These are phyloP conservation scores for Ictidomys tridecemlineatus DNA, from an alignment of 2,113 vertebrate genomes.

Conservation along the genomic window DNA sequence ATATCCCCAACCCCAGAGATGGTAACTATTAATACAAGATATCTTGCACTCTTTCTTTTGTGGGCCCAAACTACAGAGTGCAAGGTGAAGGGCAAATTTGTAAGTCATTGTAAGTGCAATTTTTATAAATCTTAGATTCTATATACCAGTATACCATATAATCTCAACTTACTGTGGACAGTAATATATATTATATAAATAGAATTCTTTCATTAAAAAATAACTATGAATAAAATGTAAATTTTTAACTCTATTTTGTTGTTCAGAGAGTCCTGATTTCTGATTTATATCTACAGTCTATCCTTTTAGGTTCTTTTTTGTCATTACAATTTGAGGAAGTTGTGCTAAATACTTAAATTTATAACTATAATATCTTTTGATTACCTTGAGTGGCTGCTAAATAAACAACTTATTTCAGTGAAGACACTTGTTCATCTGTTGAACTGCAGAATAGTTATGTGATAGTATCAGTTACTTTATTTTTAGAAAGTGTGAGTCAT, in stretches of 20 bases:
- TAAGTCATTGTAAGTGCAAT: conserved; percentile 38
- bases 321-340: conserved; percentile 48
- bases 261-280: background rate
- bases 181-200: conserved; percentile 32
- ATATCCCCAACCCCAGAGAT: no score
- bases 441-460: conserved; percentile 73
- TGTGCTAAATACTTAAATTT: conserved; percentile 50
- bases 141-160: background rate
- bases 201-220: conserved; percentile 18
- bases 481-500: conserved; percentile 80
- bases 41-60: background rate
- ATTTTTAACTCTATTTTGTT: conserved; percentile 21
- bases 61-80: background rate
- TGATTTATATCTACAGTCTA: background rate
- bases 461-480: conserved; percentile 82
- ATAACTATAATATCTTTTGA: conserved; percentile 42
- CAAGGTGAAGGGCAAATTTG: conserved; percentile 56
- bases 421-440: conserved; percentile 78
- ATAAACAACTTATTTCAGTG: conserved; percentile 64
- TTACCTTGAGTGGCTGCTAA: conserved; percentile 68
- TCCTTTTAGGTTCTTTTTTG: conserved; percentile 54
- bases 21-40: background rate
- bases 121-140: conserved; percentile 41
- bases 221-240: conserved; percentile 40
- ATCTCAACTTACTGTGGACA: background rate